These are phyloP conservation scores for Saimiri boliviensis DNA, from an alignment of 2,113 vertebrate species.

Conservation along the genomic window DNA sequence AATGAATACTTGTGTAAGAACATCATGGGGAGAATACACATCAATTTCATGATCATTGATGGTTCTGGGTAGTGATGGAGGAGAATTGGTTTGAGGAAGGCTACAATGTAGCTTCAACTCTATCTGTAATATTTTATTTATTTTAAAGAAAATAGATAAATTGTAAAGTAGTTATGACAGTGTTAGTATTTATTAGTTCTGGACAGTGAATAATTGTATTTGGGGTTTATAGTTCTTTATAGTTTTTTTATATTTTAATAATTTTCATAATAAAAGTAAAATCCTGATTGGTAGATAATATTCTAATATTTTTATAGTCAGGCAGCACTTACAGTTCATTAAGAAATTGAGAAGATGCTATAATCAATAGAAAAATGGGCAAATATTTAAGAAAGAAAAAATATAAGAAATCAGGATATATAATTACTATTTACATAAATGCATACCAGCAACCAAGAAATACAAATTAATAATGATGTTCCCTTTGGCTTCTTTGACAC, in stretches of 20 bases:
- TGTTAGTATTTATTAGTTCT: background rate
- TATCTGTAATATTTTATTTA: background rate
- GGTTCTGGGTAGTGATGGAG: background rate
- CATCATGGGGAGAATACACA: background rate
- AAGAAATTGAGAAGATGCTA: background rate
- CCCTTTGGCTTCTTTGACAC: background rate
- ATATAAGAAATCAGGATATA: background rate
- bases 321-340: background rate
- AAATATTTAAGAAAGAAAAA: conserved; percentile 24
- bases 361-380: conserved; percentile 4
- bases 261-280: conserved; percentile 35
- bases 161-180: background rate
- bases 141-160: background rate
- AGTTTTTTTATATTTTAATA: background rate
- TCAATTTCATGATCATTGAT: background rate
- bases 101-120: background rate
- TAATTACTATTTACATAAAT: background rate
- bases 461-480: background rate
- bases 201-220: background rate
- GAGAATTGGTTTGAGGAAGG: background rate
- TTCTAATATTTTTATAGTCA: conserved; percentile 23
- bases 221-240: background rate
- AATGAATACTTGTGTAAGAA: background rate
- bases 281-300: background rate
- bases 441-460: background rate